These are phyloP conservation scores for Myrmophylax atrothorax DNA, from an alignment of 2,113 vertebrate genomes.

Conservation along the genomic window DNA sequence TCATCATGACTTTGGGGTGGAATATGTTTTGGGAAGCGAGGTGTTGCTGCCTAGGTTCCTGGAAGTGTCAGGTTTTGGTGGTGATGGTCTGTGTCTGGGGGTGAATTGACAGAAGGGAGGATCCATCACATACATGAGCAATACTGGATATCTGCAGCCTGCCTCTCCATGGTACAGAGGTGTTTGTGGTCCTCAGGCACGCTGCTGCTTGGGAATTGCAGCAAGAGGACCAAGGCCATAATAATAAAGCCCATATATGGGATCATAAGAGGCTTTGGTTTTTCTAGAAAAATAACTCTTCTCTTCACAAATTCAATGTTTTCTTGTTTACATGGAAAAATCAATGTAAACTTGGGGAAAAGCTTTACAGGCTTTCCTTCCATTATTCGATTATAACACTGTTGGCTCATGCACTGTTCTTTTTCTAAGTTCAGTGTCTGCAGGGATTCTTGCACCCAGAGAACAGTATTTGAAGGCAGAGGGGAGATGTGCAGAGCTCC, in stretches of 20 bases:
- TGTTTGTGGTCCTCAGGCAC: not conserved
- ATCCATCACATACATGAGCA: not conserved
- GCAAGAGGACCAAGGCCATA: not conserved
- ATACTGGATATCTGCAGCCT: fast-evolving
- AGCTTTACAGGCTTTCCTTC: not conserved
- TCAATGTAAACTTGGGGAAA: not conserved
- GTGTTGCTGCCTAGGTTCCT: not conserved
- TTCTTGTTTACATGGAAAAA: not conserved
- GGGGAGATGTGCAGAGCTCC: not conserved
- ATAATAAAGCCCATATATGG: too few relatives aligned
- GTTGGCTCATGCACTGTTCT: not conserved
- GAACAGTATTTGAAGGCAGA: not conserved
- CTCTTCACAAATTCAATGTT: not conserved
- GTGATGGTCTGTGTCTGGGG: not conserved
- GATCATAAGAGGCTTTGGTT: not conserved
- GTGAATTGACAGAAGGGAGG: not conserved
- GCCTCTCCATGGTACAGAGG: fast-evolving
- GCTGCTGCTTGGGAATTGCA: fast-evolving
- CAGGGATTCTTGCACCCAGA: not conserved
- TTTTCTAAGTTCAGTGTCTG: not conserved
- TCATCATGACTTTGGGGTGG: not conserved
- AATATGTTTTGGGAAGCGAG: not conserved
- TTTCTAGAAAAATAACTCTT: not conserved
- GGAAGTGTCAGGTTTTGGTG: not conserved
- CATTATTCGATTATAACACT: fast-evolving